Conservation (phyloP, 2,113 vertebrate genomes). For the Nycticorax nycticorax region DNA sequence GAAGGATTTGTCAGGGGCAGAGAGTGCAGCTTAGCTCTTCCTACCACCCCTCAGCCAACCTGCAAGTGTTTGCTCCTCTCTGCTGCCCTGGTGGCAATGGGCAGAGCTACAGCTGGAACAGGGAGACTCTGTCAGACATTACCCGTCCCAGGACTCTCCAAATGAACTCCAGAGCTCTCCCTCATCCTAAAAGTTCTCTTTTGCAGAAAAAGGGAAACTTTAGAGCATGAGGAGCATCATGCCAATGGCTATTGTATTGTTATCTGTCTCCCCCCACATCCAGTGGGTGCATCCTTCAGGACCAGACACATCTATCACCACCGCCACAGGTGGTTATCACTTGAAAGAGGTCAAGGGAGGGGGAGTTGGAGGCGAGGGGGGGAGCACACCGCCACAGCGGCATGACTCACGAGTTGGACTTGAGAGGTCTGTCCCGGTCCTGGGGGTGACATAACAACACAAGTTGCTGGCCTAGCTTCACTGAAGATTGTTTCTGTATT, state of each 20-base stretch:
- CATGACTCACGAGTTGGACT: neutral
- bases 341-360: too few species aligned
- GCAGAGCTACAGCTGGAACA: neutral
- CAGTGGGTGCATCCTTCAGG: too few species aligned
- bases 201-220: neutral
- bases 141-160: accelerated
- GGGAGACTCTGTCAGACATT: neutral
- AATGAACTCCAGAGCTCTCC: neutral
- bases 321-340: too few species aligned
- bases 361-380: too few species aligned
- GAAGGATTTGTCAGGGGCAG: neutral
- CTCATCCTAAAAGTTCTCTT: neutral
- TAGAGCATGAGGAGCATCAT: accelerated
- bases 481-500: neutral
- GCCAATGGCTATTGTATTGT: too few species aligned
- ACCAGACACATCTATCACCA: too few species aligned
- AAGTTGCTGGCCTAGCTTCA: neutral
- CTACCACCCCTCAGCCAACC: neutral
- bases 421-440: neutral
- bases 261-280: too few species aligned
- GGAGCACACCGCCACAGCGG: too few species aligned
- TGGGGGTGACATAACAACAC: neutral
- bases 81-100: neutral
- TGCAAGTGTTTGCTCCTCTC: neutral
- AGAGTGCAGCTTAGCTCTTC: neutral